phyloP scores from a whole-genome alignment of 2,888 invertebrate genomes.

The Hypomecis atomaria region DNA sequence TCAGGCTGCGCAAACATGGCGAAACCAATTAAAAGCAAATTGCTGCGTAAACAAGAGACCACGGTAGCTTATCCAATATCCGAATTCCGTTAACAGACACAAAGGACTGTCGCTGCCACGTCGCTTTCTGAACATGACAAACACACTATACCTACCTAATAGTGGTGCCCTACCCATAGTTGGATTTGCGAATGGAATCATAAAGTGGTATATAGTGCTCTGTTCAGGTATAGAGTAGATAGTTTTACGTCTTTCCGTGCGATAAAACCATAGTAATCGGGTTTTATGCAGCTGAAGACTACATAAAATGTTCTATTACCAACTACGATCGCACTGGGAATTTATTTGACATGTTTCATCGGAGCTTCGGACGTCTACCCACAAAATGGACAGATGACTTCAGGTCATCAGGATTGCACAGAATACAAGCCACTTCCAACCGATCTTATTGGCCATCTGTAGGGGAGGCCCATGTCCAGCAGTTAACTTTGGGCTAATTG shows the following conservation, averaged over 20 bases:
- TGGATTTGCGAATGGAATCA: conserved; percentile 20
- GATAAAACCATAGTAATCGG: not conserved
- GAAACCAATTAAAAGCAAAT: conserved; percentile 77
- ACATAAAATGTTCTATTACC: not conserved
- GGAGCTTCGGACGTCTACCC: too few species aligned
- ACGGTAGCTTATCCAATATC: conserved; percentile 75
- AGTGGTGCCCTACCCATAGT: conserved; percentile 15
- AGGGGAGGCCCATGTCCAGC: too few species aligned
- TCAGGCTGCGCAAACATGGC: conserved; percentile 45
- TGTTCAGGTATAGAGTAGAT: not conserved
- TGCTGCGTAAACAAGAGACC: conserved; percentile 69
- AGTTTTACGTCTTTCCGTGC: conserved; percentile 1
- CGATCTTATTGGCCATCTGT: too few species aligned
- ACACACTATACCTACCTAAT: conserved; percentile 42
- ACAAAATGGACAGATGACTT: too few species aligned
- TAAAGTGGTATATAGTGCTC: not conserved
- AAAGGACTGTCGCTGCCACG: conserved; percentile 73
- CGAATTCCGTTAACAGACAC: conserved; percentile 74
- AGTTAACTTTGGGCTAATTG: too few species aligned
- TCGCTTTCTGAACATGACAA: conserved; percentile 63
- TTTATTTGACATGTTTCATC: not conserved
- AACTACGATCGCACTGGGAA: not conserved
- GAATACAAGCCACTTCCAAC: too few species aligned
- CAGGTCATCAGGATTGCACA: too few species aligned
- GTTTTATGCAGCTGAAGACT: not conserved